Conservation (phyloP, 2,888 invertebrate species). For the Ormia ochracea region DNA sequence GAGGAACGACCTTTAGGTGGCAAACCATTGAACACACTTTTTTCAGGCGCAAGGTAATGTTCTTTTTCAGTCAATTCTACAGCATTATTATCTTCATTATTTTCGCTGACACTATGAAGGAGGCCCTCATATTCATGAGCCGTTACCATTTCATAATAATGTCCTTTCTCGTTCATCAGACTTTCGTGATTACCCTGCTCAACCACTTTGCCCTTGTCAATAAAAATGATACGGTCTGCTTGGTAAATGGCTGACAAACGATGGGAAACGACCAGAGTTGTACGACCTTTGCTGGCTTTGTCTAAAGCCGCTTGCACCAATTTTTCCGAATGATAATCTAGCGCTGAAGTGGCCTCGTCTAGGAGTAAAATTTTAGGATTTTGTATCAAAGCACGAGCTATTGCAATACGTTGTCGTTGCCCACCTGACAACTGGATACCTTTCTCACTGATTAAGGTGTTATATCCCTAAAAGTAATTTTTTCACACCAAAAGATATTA, state of each 20-base stretch:
- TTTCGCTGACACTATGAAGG: constrained; percentile 19
- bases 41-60: constrained; percentile 14
- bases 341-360: constrained; percentile 91
- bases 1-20: constrained; percentile 22
- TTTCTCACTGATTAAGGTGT: constrained; percentile 87
- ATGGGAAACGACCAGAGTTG: constrained; percentile 87
- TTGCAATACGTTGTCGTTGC: constrained; percentile 90
- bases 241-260: constrained; percentile 84
- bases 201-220: constrained; percentile 83
- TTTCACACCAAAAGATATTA: not conserved
- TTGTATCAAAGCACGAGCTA: constrained; percentile 88
- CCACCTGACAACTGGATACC: constrained; percentile 90
- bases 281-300: constrained; percentile 84
- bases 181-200: constrained; percentile 87
- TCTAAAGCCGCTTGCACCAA: constrained; percentile 89
- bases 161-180: constrained; percentile 81
- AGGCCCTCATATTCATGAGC: constrained; percentile 65
- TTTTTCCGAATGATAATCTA: constrained; percentile 88
- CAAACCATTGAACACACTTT: not conserved
- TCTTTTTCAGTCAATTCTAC: constrained; percentile 67
- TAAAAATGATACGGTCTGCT: constrained; percentile 83
- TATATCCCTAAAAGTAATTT: constrained; percentile 80
- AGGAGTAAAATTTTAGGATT: constrained; percentile 85
- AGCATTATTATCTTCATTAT: constrained; percentile 35
- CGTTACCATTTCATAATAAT: constrained; percentile 83